Conservation (phyloP, 2,113 vertebrate species). For the Odocoileus virginianus region DNA sequence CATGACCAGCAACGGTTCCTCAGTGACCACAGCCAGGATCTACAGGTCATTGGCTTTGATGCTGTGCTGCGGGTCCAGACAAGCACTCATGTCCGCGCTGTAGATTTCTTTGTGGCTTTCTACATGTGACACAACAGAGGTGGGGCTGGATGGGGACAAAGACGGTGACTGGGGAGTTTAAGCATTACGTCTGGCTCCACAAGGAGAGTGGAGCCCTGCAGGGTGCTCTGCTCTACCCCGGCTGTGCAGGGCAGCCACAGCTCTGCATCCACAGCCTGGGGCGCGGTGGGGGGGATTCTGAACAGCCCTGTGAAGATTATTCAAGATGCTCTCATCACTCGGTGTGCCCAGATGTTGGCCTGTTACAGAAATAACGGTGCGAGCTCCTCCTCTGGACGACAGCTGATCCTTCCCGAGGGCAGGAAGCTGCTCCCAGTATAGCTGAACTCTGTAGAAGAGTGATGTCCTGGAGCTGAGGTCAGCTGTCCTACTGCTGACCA, state of each 20-base stretch:
- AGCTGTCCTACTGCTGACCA: constrained; percentile 88
- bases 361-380: constrained; percentile 98
- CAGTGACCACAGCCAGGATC: constrained; percentile 92
- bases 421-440: constrained; percentile 99
- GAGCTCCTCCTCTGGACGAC: constrained; percentile 97
- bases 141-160: constrained; percentile 98
- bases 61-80: constrained; percentile 97
- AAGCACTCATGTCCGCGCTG: constrained; percentile 95
- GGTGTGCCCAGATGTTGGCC: constrained; percentile 96
- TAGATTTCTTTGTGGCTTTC: constrained; percentile 97
- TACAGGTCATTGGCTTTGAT: constrained; percentile 93
- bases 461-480: constrained; percentile 91
- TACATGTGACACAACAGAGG: constrained; percentile 97
- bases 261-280: constrained; percentile 95
- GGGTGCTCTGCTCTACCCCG: constrained; percentile 96
- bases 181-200: constrained; percentile 96
- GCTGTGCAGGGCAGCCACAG: constrained; percentile 91
- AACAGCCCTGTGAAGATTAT: constrained; percentile 91
- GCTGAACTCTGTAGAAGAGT: constrained; percentile 96
- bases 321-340: constrained; percentile 90
- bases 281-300: constrained; percentile 83
- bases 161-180: constrained; percentile 96
- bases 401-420: constrained; percentile 97
- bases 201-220: constrained; percentile 96
- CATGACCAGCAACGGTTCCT: constrained; percentile 92